These are phyloP conservation scores for Microctenopoma steveboyesi DNA, from an alignment of 2,797 vertebrate species.

Conservation along the genomic window DNA sequence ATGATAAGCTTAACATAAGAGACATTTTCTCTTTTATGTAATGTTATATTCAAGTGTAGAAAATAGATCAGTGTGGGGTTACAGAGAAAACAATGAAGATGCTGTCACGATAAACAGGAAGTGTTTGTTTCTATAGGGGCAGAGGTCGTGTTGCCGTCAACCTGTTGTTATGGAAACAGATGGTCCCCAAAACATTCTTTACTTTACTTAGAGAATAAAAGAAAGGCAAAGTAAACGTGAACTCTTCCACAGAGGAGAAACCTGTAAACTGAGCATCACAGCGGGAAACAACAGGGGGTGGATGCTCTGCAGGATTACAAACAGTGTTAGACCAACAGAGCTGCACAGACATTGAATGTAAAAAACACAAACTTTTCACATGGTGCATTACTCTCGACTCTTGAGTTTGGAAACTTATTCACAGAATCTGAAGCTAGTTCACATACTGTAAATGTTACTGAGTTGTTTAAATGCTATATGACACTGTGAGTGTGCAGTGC, in stretches of 20 bases:
- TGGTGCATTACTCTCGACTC: no score
- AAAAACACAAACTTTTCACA: no score
- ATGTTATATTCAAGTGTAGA: no score
- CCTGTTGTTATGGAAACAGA: slow-evolving; percentile 73
- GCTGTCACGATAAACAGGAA: slow-evolving; percentile 69
- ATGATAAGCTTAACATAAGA: no score
- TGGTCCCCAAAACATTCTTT: slow-evolving; percentile 60
- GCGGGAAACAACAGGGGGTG: slow-evolving; percentile 5
- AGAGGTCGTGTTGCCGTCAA: slow-evolving; percentile 61
- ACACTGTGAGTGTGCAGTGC: neutral
- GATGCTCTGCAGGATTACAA: neutral
- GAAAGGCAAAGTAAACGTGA: slow-evolving; percentile 54
- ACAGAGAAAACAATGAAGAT: slow-evolving; percentile 44
- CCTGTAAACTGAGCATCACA: slow-evolving; percentile 8
- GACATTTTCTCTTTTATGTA: no score
- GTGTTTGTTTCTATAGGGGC: slow-evolving; percentile 59
- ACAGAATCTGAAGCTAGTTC: no score
- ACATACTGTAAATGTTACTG: no score
- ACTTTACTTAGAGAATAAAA: neutral
- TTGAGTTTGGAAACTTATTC: no score
- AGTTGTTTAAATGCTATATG: neutral
- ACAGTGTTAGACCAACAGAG: slow-evolving; percentile 1
- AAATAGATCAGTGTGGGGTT: slow-evolving; percentile 15
- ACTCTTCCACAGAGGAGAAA: slow-evolving; percentile 19
- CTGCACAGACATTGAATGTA: neutral